Conservation (phyloP, 2,797 vertebrate species). For the Loriculus beryllinus region DNA sequence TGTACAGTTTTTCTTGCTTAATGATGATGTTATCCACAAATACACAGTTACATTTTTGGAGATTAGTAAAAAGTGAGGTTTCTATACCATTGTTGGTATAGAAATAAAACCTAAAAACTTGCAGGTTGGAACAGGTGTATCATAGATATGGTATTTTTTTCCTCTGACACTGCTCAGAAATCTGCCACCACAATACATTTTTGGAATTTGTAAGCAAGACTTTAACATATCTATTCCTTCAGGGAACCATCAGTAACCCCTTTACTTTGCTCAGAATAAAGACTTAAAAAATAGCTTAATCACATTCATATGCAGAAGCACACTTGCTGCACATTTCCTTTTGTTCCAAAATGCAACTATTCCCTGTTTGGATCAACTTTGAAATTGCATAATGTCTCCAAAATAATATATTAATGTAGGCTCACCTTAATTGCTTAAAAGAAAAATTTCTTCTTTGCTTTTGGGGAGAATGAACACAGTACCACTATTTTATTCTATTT, state of each 20-base stretch:
- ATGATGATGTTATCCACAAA: not conserved
- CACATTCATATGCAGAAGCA: not conserved
- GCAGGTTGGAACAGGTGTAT: not conserved
- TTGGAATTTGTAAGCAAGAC: not conserved
- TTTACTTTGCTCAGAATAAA: not conserved
- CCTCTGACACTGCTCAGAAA: not conserved
- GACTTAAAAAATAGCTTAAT: not conserved
- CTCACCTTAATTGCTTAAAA: not conserved
- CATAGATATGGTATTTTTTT: not conserved
- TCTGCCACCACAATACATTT: not conserved
- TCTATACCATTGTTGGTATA: not conserved
- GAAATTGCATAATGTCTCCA: not conserved
- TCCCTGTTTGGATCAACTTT: not conserved
- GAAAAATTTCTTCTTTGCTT: not conserved
- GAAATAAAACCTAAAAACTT: not conserved
- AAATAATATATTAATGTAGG: not conserved
- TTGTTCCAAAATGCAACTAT: not conserved
- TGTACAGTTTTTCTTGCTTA: not conserved
- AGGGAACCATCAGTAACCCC: not conserved
- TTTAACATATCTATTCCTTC: not conserved
- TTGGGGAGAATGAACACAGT: not conserved
- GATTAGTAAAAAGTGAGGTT: not conserved
- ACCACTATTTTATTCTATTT: not conserved
- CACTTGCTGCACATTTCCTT: not conserved
- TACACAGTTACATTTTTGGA: not conserved